Evolutionary conservation across 2,888 invertebrate genomes (phyloP), one percentile per base, ranked within the genome.

Genomic region (Matsumyia berberina): DNA sequence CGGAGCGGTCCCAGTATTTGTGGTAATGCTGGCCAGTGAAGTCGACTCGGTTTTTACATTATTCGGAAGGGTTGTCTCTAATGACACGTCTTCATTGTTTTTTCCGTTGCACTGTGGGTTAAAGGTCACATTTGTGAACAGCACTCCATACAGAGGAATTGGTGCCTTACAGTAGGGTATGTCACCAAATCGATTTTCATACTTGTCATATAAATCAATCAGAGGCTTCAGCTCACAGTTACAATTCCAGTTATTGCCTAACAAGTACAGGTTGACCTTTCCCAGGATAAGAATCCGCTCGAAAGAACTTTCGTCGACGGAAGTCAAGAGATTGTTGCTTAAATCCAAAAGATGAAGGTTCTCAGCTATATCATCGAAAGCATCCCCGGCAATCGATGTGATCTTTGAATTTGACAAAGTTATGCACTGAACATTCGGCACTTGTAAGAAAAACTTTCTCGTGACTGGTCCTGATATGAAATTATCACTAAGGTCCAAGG

Each of bases 201-300:
- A 86, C 0, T 51, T 37, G 0, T 46, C 33, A 39, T 88, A 90
- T 35, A 88, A 86, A 0, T 83, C n/a, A 0, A 87, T 73, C 3
- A 91, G 39, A 0, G 87, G 72, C 2, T 67, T 44, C 2, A 90
- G 57, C 0, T 87, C 17, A 29, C 91, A 90, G 67, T 89, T 79
- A 60, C 91, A 91, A 2, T 74, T 8, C 90, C 90, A 91, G 5
- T 87, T 79, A 64, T 91, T 91, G 0, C 87, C 87, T 2, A 88
- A 86, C 3, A 90, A 31, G 17, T 88, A 89, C 1, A 90, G 19
- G 5, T 88, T 72, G 0, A 86, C 55, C 1, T 31, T 46, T 1
- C 62, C 70, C 0, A 49, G 19, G 0, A 5, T 5, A 5, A 89
- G 70, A 19, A 89, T 49, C 1, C 87, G 80, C 2, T 58, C 46